phyloP scores from a whole-genome alignment of 2,888 invertebrate genomes.

The Schizaphis graminum region DNA sequence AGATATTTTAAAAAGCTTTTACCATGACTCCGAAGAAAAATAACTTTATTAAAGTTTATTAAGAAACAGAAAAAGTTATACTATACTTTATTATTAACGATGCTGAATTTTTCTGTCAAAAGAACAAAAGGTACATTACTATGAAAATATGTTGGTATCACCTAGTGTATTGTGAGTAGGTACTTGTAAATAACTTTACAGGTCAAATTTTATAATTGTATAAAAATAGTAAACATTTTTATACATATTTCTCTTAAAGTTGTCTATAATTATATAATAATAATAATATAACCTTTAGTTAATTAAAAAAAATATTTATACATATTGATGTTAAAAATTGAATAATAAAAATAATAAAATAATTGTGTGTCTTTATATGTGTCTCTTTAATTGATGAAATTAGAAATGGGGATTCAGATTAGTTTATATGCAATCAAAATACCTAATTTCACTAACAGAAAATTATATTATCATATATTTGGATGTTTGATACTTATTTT shows the following conservation, averaged over 20 bases:
- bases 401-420: not conserved
- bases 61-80: not conserved
- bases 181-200: not conserved
- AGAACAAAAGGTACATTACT: not conserved
- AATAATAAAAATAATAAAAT: not conserved
- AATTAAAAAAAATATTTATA: not conserved
- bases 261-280: not conserved
- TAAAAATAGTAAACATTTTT: not conserved
- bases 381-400: not conserved
- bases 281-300: not conserved
- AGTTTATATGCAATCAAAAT: not conserved
- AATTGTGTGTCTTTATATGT: not conserved
- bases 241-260: not conserved
- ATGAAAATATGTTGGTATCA: not conserved
- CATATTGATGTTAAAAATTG: not conserved
- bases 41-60: constrained; percentile 12
- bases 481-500: not conserved
- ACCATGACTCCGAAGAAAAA: not conserved
- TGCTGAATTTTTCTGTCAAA: not conserved
- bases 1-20: constrained; percentile 11
- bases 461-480: not conserved
- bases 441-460: not conserved
- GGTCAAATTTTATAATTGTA: not conserved
- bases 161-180: not conserved
- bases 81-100: constrained; percentile 5